Evolutionary conservation across 1,140 invertebrate genomes (phyloP), one percentile per base, ranked within the genome.

Genomic region (Heliconius hermathena): DNA sequence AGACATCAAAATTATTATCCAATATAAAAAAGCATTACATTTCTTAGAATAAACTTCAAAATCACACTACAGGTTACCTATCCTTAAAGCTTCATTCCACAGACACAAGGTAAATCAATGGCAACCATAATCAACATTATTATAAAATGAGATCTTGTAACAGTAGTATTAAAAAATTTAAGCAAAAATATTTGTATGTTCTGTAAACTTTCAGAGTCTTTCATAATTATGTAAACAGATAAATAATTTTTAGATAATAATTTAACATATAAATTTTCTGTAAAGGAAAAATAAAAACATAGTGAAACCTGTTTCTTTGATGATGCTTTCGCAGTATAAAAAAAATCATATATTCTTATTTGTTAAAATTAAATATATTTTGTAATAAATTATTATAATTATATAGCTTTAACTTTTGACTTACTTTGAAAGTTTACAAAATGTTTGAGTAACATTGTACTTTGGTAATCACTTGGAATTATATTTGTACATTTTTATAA

Each of bases 61-160:
- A 76, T 80, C 79, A 80, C 74, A 73, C 74, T 72, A 79, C 66
- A 76, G 74, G 74, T 80, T 54, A 75, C 54, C 74, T 80, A 75
- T 74, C 52, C 38, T 80, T 76, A 80, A 80, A 80, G 79, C 79
- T 76, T 22, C 74, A 80, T 73, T 76, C 74, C 74, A 76, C 46
- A 54, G 60, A 76, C 52, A 75, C 33, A 20, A 70, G 66, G 71
- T 33, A 76, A 76, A 76, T 22, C 41, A 46, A 76, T 16, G 26
- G 73, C 26, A 74, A 74, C 22, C 13, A 18, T 38, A 41, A 70
- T 16, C 33, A 46, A 76, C 20, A 66, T 76, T 70, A 76, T 26
- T 49, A 66, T 20, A 36, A n/a, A 75, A 26, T 66, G 52, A 66
- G 74, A 60, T 75, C 33, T 66, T 75, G 38, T 66, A 36, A 29